phyloP scores from a whole-genome alignment of 2,797 vertebrate genomes.

The Halcyon leucocephala region DNA sequence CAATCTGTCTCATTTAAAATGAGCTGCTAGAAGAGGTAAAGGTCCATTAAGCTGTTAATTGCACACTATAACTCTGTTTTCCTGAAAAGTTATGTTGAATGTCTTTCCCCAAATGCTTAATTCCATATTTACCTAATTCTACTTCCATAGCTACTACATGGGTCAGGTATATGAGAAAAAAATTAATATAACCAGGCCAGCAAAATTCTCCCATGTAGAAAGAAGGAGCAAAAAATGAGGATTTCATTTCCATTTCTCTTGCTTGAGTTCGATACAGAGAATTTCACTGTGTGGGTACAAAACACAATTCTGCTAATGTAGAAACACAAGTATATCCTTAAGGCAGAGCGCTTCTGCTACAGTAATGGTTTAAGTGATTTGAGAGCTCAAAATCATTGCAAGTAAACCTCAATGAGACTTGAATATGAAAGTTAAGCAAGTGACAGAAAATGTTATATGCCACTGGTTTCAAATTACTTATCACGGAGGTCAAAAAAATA shows the following conservation, averaged over 20 bases:
- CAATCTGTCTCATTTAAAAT: slow-evolving; percentile 63
- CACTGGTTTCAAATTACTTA: slow-evolving; percentile 38
- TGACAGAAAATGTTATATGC: slow-evolving; percentile 8
- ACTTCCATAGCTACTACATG: background rate
- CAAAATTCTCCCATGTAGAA: background rate
- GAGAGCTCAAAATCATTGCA: slow-evolving; percentile 45
- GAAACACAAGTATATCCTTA: slow-evolving; percentile 33
- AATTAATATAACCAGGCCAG: background rate
- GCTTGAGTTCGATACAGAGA: background rate
- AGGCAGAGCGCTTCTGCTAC: slow-evolving; percentile 20
- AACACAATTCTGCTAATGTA: slow-evolving; percentile 8
- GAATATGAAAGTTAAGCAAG: slow-evolving; percentile 50
- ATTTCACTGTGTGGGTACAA: slow-evolving; percentile 14
- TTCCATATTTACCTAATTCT: slow-evolving; percentile 19
- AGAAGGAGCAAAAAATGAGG: background rate
- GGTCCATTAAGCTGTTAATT: slow-evolving; percentile 62
- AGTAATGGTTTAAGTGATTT: slow-evolving; percentile 35
- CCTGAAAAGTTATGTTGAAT: background rate
- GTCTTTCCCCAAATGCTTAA: background rate
- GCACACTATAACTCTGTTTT: slow-evolving; percentile 19
- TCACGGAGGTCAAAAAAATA: slow-evolving; percentile 31
- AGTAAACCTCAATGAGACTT: slow-evolving; percentile 44
- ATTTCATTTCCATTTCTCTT: background rate
- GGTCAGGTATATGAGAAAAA: background rate
- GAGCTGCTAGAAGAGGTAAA: slow-evolving; percentile 40